A percentile compares a stretch with the other conserved stretches of the same genome.
phyloP scores from a whole-genome alignment of 2,113 vertebrate species.

The Otocyon megalotis region DNA sequence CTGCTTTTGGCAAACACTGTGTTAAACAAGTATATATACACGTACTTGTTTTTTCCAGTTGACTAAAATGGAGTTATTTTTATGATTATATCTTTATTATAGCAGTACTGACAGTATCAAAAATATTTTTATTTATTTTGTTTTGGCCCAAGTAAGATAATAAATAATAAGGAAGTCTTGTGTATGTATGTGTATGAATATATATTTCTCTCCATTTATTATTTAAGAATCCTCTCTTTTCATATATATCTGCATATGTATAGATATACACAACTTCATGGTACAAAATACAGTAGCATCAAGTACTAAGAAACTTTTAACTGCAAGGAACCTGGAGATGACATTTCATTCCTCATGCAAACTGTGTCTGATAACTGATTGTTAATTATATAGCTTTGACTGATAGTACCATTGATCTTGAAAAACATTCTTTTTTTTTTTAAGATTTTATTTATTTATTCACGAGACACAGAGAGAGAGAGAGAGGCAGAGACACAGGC shows the following conservation, averaged over 20 bases:
- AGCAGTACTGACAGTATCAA: neutral
- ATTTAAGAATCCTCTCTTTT: neutral
- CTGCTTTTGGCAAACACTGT: neutral
- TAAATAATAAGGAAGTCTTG: neutral
- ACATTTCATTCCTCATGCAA: neutral
- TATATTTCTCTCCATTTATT: neutral
- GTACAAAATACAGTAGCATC: neutral
- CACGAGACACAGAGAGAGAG: no score
- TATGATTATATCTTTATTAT: neutral
- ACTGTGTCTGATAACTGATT: neutral
- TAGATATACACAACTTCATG: neutral
- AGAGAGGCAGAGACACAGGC: no score
- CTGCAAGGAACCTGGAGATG: neutral
- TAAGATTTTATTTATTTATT: no score
- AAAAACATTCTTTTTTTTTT: neutral
- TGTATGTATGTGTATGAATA: neutral
- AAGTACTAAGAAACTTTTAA: neutral
- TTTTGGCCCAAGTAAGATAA: neutral
- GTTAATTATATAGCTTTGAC: neutral
- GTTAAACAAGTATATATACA: neutral
- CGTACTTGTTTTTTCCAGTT: neutral
- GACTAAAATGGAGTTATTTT: neutral
- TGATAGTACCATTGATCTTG: neutral
- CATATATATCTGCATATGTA: neutral
- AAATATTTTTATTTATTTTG: neutral